Conservation (phyloP, 2,888 invertebrate genomes). For the Chymomyza amoena region DNA sequence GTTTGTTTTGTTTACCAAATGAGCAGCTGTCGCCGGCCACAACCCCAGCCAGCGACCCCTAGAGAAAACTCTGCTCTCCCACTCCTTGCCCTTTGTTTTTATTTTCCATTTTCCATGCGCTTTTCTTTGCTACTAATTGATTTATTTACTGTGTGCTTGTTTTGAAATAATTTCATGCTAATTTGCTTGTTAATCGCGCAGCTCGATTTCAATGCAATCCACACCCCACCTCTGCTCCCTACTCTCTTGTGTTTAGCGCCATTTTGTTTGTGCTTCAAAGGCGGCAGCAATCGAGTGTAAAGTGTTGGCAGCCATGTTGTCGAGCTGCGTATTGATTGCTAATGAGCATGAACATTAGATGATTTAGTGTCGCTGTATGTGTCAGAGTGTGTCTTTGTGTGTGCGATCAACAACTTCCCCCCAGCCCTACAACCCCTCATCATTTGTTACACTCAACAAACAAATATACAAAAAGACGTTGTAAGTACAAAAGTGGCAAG, state of each 20-base stretch:
- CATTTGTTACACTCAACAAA: conserved; percentile 27
- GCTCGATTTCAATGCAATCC: conserved; percentile 24
- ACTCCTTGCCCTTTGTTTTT: conserved; percentile 22
- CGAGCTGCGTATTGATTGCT: conserved; percentile 69
- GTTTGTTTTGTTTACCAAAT: conserved; percentile 49
- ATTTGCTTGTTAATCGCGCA: conserved; percentile 68
- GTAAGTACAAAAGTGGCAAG: neutral
- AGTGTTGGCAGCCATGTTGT: conserved; percentile 51
- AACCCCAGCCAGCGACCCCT: conserved; percentile 15
- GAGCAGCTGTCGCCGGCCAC: conserved; percentile 59
- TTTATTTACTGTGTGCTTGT: conserved; percentile 59
- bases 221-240: neutral
- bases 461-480: conserved; percentile 12
- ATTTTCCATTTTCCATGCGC: conserved; percentile 30
- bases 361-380: conserved; percentile 45
- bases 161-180: conserved; percentile 71
- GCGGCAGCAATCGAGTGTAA: conserved; percentile 64
- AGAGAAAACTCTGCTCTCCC: conserved; percentile 7
- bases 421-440: too few species aligned
- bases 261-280: conserved; percentile 37
- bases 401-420: neutral
- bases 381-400: neutral
- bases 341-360: conserved; percentile 69
- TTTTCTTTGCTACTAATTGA: conserved; percentile 55
- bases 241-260: conserved; percentile 19